phyloP scores from a whole-genome alignment of 2,113 vertebrate genomes.

The Myxocyprinus asiaticus region DNA sequence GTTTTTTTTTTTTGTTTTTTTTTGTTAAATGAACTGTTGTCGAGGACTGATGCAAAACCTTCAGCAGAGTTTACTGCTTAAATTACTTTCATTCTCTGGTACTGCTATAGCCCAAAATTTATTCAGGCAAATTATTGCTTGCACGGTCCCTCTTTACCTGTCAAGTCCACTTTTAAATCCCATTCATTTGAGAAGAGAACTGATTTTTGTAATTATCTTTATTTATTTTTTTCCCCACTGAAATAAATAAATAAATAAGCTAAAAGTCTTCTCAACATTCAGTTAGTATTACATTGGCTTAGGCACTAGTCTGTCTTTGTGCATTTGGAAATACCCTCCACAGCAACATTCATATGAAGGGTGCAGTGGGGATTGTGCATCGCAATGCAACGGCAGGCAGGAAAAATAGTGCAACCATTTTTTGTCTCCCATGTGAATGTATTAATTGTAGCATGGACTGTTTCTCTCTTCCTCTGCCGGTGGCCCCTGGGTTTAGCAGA shows the following conservation, averaged over 20 bases:
- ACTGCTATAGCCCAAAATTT: background rate
- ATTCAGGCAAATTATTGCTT: background rate
- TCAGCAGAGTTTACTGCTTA: background rate
- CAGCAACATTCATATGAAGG: slow-evolving; percentile 59
- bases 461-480: slow-evolving; percentile 60
- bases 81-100: background rate
- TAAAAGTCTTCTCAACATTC: slow-evolving; percentile 19
- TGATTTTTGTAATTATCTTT: background rate
- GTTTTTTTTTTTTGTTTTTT: background rate
- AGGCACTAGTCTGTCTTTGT: slow-evolving; percentile 37
- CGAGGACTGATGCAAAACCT: background rate
- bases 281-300: slow-evolving; percentile 21
- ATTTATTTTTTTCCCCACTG: background rate
- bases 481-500: slow-evolving; percentile 67
- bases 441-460: slow-evolving; percentile 64
- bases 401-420: slow-evolving; percentile 64
- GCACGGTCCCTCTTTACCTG: background rate
- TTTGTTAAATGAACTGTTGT: slow-evolving; percentile 12
- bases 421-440: slow-evolving; percentile 62
- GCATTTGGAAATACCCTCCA: slow-evolving; percentile 56
- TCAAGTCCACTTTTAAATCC: slow-evolving; percentile 32
- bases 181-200: slow-evolving; percentile 10
- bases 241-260: slow-evolving; percentile 22
- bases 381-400: slow-evolving; percentile 64
- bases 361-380: slow-evolving; percentile 60